A percentile compares a stretch with the other conserved stretches of the same genome.
Conservation (phyloP, 2,113 vertebrate genomes). For the Takifugu bimaculatus region DNA sequence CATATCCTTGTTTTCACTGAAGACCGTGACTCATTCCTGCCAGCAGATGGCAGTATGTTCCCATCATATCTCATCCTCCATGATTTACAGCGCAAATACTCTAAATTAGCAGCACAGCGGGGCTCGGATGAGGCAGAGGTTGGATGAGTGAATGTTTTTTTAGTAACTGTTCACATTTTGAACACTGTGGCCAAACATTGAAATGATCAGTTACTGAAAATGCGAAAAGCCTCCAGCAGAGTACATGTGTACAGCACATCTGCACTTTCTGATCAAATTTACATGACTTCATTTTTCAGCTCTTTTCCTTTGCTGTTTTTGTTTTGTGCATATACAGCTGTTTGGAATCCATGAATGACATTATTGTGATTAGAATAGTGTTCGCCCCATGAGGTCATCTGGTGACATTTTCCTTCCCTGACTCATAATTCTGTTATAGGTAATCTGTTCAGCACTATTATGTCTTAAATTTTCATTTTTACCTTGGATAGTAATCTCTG, state of each 20-base stretch:
- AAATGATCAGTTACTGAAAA: background rate
- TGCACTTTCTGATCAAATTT: background rate
- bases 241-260: background rate
- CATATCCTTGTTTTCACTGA: background rate
- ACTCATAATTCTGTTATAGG: no score
- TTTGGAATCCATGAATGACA: constrained; percentile 40
- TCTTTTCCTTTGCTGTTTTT: background rate
- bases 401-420: background rate
- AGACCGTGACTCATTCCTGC: background rate
- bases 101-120: constrained; percentile 16
- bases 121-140: constrained; percentile 38
- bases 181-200: background rate
- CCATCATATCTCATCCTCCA: constrained; percentile 21
- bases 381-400: constrained; percentile 8
- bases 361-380: background rate
- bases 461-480: background rate
- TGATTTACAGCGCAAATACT: background rate
- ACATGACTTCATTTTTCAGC: background rate
- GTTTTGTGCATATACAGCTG: background rate
- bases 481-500: background rate
- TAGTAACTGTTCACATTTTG: no score
- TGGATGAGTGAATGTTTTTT: no score
- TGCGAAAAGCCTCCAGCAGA: background rate
- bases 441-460: background rate
- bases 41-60: constrained; percentile 75